phyloP scores from a whole-genome alignment of 2,888 invertebrate genomes.

The Nymphalis urticae region DNA sequence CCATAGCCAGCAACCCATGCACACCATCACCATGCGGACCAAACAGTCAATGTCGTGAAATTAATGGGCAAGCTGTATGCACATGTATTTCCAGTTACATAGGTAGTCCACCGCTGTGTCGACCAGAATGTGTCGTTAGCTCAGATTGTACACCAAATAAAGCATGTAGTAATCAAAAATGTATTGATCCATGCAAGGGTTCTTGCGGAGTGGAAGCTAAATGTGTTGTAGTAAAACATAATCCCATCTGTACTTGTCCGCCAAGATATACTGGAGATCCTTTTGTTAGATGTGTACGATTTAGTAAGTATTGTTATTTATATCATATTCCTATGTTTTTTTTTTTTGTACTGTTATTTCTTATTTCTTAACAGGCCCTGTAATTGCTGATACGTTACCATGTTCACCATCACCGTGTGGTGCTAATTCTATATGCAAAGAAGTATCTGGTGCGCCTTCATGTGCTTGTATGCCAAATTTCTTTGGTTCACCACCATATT shows the following conservation, averaged over 20 bases:
- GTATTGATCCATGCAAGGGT: slow-evolving; percentile 87
- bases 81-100: slow-evolving; percentile 86
- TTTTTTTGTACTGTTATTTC: not conserved
- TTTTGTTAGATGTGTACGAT: slow-evolving; percentile 84
- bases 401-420: slow-evolving; percentile 88
- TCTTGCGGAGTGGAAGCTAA: slow-evolving; percentile 88
- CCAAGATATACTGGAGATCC: slow-evolving; percentile 87
- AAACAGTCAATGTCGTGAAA: slow-evolving; percentile 85
- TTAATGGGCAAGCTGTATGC: slow-evolving; percentile 86
- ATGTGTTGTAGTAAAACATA: slow-evolving; percentile 88
- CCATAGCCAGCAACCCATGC: slow-evolving; percentile 82
- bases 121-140: slow-evolving; percentile 89
- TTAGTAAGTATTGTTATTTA: slow-evolving; percentile 55
- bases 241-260: slow-evolving; percentile 88
- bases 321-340: not conserved
- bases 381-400: slow-evolving; percentile 80
- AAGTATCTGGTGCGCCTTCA: slow-evolving; percentile 80
- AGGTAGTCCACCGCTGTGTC: slow-evolving; percentile 88
- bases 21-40: slow-evolving; percentile 88
- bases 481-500: slow-evolving; percentile 88
- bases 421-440: slow-evolving; percentile 83
- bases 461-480: slow-evolving; percentile 86
- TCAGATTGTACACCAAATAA: slow-evolving; percentile 87
- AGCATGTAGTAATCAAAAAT: slow-evolving; percentile 89
- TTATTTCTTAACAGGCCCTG: slow-evolving; percentile 64